Conservation (phyloP, 2,797 vertebrate genomes). For the Toxotes lorentzi region DNA sequence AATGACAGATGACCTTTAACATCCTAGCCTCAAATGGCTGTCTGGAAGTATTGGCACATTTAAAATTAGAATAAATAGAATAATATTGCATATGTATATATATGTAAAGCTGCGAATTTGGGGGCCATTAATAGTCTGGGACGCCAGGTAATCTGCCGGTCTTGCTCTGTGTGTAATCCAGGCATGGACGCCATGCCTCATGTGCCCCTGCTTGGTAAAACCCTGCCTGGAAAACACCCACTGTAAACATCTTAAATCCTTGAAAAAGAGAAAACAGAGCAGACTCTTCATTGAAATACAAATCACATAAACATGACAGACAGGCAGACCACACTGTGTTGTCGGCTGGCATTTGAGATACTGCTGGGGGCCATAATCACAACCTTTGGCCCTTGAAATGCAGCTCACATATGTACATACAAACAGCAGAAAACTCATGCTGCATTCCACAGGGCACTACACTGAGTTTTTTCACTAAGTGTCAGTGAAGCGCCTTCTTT, state of each 20-base stretch:
- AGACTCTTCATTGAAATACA: slow-evolving; percentile 8
- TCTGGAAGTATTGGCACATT: neutral
- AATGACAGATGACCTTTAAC: slow-evolving; percentile 5
- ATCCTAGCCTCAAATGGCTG: neutral
- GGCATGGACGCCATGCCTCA: neutral
- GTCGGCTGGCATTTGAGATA: slow-evolving; percentile 37
- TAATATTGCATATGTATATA: neutral
- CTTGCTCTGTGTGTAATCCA: neutral
- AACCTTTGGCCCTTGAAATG: slow-evolving; percentile 43
- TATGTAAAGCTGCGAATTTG: neutral
- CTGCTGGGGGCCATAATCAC: slow-evolving; percentile 14
- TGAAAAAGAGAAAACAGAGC: neutral
- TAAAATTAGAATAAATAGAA: neutral
- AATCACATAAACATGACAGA: slow-evolving; percentile 30
- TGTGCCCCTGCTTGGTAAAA: neutral
- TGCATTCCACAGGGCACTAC: slow-evolving; percentile 7
- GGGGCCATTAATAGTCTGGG: neutral
- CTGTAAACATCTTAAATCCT: slow-evolving; percentile 4
- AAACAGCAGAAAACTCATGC: slow-evolving; percentile 7
- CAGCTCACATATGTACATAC: slow-evolving; percentile 44
- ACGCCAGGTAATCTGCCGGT: neutral
- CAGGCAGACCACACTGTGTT: slow-evolving; percentile 4
- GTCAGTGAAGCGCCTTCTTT: neutral
- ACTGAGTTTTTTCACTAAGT: neutral
- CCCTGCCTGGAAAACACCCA: neutral